These are phyloP conservation scores for Teinopalpus imperialis DNA, from an alignment of 2,888 invertebrate species.

Conservation along the genomic window DNA sequence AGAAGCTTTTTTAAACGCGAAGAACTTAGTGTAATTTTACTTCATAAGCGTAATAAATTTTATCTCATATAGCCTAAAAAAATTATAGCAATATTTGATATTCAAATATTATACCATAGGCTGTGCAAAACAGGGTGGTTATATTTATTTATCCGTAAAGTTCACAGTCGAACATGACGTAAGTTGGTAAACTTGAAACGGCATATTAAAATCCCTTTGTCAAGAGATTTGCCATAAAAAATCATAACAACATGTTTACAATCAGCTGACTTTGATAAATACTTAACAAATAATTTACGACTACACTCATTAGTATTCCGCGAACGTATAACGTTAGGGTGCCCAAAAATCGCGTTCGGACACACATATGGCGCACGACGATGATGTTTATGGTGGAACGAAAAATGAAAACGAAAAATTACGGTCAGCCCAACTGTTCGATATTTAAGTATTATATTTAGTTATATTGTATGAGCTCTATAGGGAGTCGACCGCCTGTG, in stretches of 20 bases:
- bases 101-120: no score
- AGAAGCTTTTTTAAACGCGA: no score
- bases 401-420: slow-evolving; percentile 54
- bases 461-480: slow-evolving; percentile 56
- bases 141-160: no score
- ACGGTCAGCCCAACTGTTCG: slow-evolving; percentile 61
- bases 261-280: slow-evolving; percentile 23
- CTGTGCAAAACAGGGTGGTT: no score
- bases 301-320: slow-evolving; percentile 47
- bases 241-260: slow-evolving; percentile 24
- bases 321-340: slow-evolving; percentile 42
- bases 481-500: slow-evolving; percentile 61
- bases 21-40: no score
- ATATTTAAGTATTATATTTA: slow-evolving; percentile 49
- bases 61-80: no score
- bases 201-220: slow-evolving; percentile 15
- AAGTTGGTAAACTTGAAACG: slow-evolving; percentile 23
- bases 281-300: slow-evolving; percentile 33
- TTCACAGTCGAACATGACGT: no score
- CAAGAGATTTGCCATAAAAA: not conserved
- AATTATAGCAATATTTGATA: no score
- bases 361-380: slow-evolving; percentile 62
- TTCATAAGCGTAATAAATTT: no score
- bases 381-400: slow-evolving; percentile 63
- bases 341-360: slow-evolving; percentile 48